These are phyloP conservation scores for Cotesia vestalis DNA, from an alignment of 1,140 invertebrate species.

Conservation along the genomic window DNA sequence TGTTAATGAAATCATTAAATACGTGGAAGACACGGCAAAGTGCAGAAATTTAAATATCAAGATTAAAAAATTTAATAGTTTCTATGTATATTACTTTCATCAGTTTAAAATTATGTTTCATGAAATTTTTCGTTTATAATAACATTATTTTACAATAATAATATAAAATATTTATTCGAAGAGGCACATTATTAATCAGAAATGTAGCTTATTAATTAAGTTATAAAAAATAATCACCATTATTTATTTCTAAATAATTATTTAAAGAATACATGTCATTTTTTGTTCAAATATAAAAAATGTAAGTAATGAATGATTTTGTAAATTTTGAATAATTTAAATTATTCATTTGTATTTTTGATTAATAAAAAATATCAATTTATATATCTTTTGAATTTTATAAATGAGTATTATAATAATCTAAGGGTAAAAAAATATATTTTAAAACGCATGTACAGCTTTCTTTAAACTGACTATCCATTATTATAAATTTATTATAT, in stretches of 20 bases:
- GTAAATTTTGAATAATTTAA: not conserved
- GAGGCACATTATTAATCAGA: slow-evolving; percentile 9
- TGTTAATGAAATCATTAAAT: slow-evolving; percentile 1
- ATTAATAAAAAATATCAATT: not conserved
- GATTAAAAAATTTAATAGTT: not conserved
- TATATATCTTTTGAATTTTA: not conserved
- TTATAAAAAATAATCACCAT: slow-evolving; percentile 23
- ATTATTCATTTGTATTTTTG: not conserved
- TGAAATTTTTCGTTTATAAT: not conserved
- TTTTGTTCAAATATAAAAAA: no score
- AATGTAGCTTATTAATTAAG: slow-evolving; percentile 1
- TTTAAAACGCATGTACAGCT: slow-evolving; percentile 35
- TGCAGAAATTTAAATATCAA: not conserved
- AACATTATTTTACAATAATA: not conserved
- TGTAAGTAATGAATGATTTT: no score
- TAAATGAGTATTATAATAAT: slow-evolving; percentile 36
- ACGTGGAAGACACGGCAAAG: slow-evolving; percentile 21
- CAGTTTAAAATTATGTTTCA: not conserved
- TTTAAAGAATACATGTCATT: no score
- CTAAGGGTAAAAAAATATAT: slow-evolving; percentile 58
- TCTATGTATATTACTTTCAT: not conserved
- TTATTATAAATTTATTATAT: slow-evolving; percentile 12
- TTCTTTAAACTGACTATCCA: not conserved
- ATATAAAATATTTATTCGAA: slow-evolving; percentile 5
- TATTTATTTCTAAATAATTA: not conserved